These are phyloP conservation scores for Picus viridis DNA, from an alignment of 2,797 vertebrate genomes.

Conservation along the genomic window DNA sequence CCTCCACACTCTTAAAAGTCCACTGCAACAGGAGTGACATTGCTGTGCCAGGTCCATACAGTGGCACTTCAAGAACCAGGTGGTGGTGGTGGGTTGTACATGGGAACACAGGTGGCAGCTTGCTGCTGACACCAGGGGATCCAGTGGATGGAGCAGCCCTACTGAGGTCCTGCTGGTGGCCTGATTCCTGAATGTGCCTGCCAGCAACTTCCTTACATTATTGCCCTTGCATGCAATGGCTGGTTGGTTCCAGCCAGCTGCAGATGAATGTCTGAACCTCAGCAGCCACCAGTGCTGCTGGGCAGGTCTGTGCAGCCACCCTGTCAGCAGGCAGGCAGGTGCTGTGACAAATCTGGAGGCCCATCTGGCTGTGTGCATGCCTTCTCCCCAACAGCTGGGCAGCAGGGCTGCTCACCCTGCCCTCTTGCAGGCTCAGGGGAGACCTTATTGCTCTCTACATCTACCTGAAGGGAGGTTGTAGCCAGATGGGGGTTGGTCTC, in stretches of 20 bases:
- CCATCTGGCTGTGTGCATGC: background rate
- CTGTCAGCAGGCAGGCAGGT: background rate
- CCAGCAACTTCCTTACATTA: background rate
- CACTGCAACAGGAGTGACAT: background rate
- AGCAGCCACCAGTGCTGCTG: background rate
- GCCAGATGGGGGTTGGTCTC: too few relatives aligned
- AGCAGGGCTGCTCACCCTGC: background rate
- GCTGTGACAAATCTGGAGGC: background rate
- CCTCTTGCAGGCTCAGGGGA: background rate
- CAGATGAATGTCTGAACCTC: background rate
- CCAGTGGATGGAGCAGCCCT: background rate
- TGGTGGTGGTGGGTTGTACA: too few relatives aligned
- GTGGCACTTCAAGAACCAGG: background rate
- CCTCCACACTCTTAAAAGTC: background rate
- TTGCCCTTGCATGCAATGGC: background rate
- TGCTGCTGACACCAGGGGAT: background rate
- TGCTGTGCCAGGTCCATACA: background rate
- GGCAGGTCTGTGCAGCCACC: background rate
- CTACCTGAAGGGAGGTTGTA: too few relatives aligned
- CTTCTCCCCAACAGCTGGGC: background rate
- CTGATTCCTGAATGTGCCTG: accelerated
- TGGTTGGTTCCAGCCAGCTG: background rate
- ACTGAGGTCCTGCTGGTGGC: background rate
- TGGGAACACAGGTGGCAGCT: background rate
- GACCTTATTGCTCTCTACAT: too few relatives aligned